These are phyloP conservation scores for Eucidaris tribuloides DNA, from an alignment of 35 echinoderm and acorn worm genomes.

Conservation along the genomic window DNA sequence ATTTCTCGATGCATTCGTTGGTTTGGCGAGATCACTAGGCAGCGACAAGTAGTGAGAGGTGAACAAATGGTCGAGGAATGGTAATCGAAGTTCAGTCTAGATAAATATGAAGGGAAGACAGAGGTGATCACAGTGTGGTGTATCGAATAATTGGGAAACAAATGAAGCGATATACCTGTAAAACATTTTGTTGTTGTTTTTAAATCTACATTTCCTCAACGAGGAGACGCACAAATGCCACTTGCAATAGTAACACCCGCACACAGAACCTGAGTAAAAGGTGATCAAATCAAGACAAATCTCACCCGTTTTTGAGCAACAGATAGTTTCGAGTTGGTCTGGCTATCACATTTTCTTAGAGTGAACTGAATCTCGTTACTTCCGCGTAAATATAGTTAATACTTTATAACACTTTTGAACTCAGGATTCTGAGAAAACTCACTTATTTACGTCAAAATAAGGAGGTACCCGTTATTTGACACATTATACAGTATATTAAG, in stretches of 20 bases:
- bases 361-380: neutral
- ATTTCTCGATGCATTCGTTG: conserved; percentile 13
- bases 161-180: neutral
- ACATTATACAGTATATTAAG: no score
- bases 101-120: neutral
- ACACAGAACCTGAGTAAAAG: no score
- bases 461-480: no score
- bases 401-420: no score
- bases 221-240: no score
- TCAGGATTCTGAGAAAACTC: no score
- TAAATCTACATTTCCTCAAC: no score
- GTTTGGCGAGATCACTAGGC: neutral
- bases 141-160: neutral
- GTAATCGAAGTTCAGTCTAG: conserved; percentile 67
- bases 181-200: neutral
- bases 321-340: no score
- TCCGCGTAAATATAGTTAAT: neutral
- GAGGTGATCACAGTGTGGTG: neutral
- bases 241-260: no score
- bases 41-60: conserved; percentile 51
- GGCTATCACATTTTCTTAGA: neutral
- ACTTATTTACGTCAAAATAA: no score
- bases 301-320: no score
- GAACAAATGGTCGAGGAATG: conserved; percentile 66
- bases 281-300: no score